Base-by-base conservation (phyloP, 2,888 invertebrate species). In the Amiota communis region DNA sequence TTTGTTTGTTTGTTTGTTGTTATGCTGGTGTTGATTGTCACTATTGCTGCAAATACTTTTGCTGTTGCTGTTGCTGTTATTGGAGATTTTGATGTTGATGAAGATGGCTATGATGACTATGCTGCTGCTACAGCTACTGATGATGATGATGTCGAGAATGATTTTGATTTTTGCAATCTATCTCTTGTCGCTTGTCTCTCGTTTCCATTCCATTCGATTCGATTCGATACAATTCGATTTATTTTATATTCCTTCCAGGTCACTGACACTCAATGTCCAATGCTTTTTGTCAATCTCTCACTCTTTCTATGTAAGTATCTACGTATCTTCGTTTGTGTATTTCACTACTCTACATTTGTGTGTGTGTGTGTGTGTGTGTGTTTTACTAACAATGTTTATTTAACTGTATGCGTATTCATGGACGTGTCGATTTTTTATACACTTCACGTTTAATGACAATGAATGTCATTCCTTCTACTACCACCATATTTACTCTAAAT, bases 211-310 rank as follows among this genome's bases (percentile, higher is more conserved):
- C 17, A 23, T 59, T 51, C 53, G 3, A 36, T 6, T 36, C 36
- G 10, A 23, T 20, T 59, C 20, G 23, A 59, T 80, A 79, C 78
- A 73, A 79, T 80, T 83, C 81, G 83, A 85, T 83, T 81, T 85
- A 84, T 81, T 83, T 78, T 78, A 78, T 82, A 79, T 81, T 75
- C 79, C 78, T 84, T 82, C 79, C 85, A 81, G 80, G 81, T 81
- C 81, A 84, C 77, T 81, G 81, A 73, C 85, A 78, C 75, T 77
- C 77, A 76, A 71, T 74, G 74, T 74, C 73, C 80, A 74, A 65
- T 65, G 17, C 48, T 65, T 48, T 65, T 17, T 59, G 59, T 59
- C 11, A 20, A 20, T 59, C 17, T 59, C 53, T 51, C 36, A 36
- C 36, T 36, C 36, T 6, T 36, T 36, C 36, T 36, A 2, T 23